phyloP scores from a whole-genome alignment of 2,113 vertebrate genomes.

The Anguilla rostrata region DNA sequence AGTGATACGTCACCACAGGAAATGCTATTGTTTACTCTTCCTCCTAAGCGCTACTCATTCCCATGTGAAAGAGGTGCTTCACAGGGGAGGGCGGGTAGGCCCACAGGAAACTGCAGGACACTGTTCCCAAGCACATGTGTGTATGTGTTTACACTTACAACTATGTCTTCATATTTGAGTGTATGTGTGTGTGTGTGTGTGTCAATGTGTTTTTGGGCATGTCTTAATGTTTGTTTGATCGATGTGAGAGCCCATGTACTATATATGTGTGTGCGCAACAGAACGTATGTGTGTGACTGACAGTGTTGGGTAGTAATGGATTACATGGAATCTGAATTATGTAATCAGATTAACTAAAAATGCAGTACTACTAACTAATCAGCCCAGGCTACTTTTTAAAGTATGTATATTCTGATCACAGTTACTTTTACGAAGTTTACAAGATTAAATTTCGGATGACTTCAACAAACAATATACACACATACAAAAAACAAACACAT shows the following conservation, averaged over 20 bases:
- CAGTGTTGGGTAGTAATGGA: background rate
- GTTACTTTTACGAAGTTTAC: no score
- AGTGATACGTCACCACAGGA: conserved; percentile 82
- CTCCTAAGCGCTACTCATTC: conserved; percentile 91
- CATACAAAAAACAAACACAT: no score
- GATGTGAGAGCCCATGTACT: conserved; percentile 4
- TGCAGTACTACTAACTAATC: no score
- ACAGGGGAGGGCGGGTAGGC: conserved; percentile 76
- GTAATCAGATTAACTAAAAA: no score
- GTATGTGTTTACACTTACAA: no score
- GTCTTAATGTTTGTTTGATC: conserved; percentile 25
- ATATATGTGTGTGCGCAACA: no score
- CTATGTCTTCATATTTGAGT: background rate
- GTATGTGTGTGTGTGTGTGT: conserved; percentile 21
- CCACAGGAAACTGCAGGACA: conserved; percentile 66
- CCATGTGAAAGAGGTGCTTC: conserved; percentile 94
- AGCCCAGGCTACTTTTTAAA: no score
- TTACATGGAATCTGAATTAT: no score
- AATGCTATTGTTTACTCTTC: conserved; percentile 97
- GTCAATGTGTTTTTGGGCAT: conserved; percentile 9
- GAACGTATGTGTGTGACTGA: conserved; percentile 12
- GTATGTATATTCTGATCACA: no score
- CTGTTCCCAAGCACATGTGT: conserved; percentile 78
- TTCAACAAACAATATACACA: no score
- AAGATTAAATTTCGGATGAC: no score